Percentiles rank a stretch among this genome's conserved stretches.
phyloP scores from a whole-genome alignment of 2,888 invertebrate species.

The Maniola hyperantus region DNA sequence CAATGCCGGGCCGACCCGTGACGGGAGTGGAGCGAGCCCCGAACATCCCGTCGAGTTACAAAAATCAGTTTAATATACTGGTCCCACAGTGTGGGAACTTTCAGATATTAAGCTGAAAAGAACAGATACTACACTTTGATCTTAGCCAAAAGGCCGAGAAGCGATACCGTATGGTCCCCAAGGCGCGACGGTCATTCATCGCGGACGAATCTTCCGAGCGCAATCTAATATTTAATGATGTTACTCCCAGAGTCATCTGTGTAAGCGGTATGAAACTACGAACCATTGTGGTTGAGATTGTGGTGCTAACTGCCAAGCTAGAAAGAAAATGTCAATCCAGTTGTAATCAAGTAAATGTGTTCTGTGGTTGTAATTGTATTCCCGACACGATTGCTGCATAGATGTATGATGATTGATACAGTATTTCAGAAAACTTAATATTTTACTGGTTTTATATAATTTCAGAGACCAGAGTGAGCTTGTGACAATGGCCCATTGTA shows the following conservation, averaged over 20 bases:
- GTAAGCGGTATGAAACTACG: background rate
- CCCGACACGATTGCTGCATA: no score
- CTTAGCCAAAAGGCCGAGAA: slow-evolving; percentile 49
- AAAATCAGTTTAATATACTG: slow-evolving; percentile 30
- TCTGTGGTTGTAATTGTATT: no score
- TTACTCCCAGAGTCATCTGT: background rate
- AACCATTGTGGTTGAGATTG: background rate
- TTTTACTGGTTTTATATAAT: no score
- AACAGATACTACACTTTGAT: slow-evolving; percentile 47
- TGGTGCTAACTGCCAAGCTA: no score
- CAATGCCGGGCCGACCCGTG: slow-evolving; percentile 29
- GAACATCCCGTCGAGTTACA: slow-evolving; percentile 18
- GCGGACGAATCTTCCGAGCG: slow-evolving; percentile 18
- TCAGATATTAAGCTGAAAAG: slow-evolving; percentile 40
- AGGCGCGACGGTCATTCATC: slow-evolving; percentile 10
- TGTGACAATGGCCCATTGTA: no score
- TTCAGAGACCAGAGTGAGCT: no score
- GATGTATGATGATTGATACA: no score
- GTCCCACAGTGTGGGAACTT: slow-evolving; percentile 28
- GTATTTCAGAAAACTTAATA: no score
- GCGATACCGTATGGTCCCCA: slow-evolving; percentile 30
- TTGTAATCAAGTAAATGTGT: no score
- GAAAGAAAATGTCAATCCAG: no score
- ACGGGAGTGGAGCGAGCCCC: slow-evolving; percentile 20
- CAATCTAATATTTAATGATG: slow-evolving; percentile 1